phyloP scores from a whole-genome alignment of 2,888 invertebrate genomes.

The Drepana falcataria region DNA sequence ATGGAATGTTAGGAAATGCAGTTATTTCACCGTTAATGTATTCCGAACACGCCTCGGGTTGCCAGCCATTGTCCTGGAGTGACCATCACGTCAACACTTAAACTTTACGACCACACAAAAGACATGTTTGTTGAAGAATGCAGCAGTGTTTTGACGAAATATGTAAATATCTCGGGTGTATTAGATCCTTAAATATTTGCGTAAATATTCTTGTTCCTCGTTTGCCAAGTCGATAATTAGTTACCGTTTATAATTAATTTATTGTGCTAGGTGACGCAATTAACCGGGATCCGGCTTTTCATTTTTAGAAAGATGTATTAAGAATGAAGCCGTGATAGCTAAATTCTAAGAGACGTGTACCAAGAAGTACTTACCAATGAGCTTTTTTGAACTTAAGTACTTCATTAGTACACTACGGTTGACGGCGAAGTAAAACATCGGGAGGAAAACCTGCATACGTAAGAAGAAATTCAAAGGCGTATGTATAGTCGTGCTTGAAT shows the following conservation, averaged over 20 bases:
- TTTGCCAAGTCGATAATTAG: neutral
- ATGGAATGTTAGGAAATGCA: conserved; percentile 21
- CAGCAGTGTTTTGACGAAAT: conserved; percentile 1
- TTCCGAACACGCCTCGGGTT: conserved; percentile 33
- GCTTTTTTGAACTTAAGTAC: too few relatives aligned
- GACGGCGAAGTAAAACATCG: too few relatives aligned
- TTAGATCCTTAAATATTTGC: neutral
- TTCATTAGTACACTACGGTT: too few relatives aligned
- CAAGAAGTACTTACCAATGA: too few relatives aligned
- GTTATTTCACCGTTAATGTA: conserved; percentile 31
- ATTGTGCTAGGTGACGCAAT: neutral
- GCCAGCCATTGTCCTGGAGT: conserved; percentile 8
- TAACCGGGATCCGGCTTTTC: neutral
- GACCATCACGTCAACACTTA: conserved; percentile 22
- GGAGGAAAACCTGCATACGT: too few relatives aligned
- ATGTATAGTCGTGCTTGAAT: too few relatives aligned
- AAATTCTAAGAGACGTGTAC: too few relatives aligned
- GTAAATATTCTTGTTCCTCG: neutral
- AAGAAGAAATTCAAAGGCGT: too few relatives aligned
- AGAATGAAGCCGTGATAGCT: too few relatives aligned
- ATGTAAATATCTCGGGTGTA: neutral
- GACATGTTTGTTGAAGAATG: conserved; percentile 5
- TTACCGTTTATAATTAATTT: neutral
- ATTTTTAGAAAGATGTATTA: neutral
- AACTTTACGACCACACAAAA: conserved; percentile 29